phyloP scores from a whole-genome alignment of 2,888 invertebrate genomes.

The Erebia epiphron region DNA sequence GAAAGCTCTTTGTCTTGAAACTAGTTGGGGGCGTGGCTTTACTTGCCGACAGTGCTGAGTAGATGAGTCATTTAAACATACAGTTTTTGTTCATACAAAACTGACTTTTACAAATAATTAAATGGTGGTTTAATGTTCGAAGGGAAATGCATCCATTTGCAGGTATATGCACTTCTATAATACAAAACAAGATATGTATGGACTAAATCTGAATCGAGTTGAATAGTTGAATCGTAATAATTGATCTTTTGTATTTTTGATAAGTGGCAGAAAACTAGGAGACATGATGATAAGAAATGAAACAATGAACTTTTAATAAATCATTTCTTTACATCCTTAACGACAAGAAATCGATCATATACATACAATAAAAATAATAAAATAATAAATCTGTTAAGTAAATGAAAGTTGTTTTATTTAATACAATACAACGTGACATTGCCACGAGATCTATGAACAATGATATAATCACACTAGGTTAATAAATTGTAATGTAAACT shows the following conservation, averaged over 20 bases:
- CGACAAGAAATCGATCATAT: constrained; percentile 63
- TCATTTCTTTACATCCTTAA: constrained; percentile 64
- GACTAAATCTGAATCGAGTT: no score
- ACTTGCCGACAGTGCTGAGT: no score
- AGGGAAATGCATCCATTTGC: no score
- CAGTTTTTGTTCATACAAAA: no score
- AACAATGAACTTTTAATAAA: constrained; percentile 59
- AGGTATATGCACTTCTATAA: no score
- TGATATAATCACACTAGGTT: constrained; percentile 38
- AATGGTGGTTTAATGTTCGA: no score
- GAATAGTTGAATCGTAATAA: background rate
- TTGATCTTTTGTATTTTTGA: constrained; percentile 18
- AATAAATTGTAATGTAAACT: constrained; percentile 20
- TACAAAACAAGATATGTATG: no score
- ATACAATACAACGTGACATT: constrained; percentile 54
- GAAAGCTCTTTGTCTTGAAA: no score
- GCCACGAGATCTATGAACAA: constrained; percentile 41
- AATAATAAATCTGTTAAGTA: constrained; percentile 69
- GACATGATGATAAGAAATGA: constrained; percentile 41
- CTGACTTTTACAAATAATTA: no score
- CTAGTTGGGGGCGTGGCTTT: no score
- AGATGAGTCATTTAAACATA: no score
- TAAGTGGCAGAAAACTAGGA: background rate
- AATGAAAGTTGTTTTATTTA: constrained; percentile 53
- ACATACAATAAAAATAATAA: constrained; percentile 69